A percentile compares a stretch with the other conserved stretches of the same genome.
Evolutionary conservation across 2,888 invertebrate species (phyloP).

Genomic region (Stramonita haemastoma): DNA sequence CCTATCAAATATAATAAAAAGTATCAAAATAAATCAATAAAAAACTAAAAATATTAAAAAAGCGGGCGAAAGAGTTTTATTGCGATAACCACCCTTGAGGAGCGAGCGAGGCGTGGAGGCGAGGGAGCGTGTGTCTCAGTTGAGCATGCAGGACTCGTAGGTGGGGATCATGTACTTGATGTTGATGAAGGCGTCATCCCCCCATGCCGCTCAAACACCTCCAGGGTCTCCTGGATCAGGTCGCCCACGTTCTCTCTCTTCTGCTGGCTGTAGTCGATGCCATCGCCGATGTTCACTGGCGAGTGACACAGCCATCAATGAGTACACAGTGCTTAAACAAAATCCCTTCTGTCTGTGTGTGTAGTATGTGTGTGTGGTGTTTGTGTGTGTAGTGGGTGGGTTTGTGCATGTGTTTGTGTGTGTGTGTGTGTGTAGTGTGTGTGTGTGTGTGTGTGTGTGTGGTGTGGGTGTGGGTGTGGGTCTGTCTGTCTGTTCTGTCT

Average conservation of each 20-base stretch:
- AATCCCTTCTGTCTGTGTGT: no score
- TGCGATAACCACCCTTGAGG: background rate
- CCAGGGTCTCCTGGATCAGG: slow-evolving; percentile 93
- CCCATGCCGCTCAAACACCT: slow-evolving; percentile 94
- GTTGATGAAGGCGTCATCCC: slow-evolving; percentile 97
- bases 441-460: no score
- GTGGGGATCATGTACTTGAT: slow-evolving; percentile 99
- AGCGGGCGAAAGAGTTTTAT: background rate
- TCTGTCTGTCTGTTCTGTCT: background rate
- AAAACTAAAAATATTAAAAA: background rate
- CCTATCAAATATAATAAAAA: background rate
- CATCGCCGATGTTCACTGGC: slow-evolving; percentile 90
- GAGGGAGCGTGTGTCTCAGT: slow-evolving; percentile 55
- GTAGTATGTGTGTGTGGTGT: no score
- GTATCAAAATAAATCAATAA: background rate
- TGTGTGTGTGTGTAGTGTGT: no score
- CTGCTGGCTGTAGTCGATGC: slow-evolving; percentile 92
- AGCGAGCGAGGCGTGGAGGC: background rate
- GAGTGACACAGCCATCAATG: background rate
- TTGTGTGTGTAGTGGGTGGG: background rate
- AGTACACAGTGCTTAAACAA: background rate
- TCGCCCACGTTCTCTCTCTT: slow-evolving; percentile 92
- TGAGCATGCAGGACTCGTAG: slow-evolving; percentile 88
- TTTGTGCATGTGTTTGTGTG: background rate
- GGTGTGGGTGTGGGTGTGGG: background rate